Percentiles rank a stretch among this genome's conserved stretches.
Conservation (phyloP, 2,113 vertebrate species). For the Syngnathoides biaculeatus region DNA sequence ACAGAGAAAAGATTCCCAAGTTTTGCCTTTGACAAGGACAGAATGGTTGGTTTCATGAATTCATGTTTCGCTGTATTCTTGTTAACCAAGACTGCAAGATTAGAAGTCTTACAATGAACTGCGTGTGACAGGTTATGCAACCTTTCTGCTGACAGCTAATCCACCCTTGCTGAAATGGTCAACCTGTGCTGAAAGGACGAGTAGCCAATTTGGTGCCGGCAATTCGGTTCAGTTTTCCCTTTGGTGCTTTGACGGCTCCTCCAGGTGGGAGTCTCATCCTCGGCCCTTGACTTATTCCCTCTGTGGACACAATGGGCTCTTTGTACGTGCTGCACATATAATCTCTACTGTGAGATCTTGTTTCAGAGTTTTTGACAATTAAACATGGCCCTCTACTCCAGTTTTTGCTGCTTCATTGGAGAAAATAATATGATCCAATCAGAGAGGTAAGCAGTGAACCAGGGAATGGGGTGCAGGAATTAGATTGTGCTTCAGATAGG, state of each 20-base stretch:
- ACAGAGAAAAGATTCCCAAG: constrained; percentile 12
- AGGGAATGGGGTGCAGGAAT: constrained; percentile 62
- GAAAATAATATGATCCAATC: constrained; percentile 49
- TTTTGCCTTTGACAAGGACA: background rate
- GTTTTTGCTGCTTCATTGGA: constrained; percentile 42
- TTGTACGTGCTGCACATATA: constrained; percentile 45
- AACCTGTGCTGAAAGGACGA: constrained; percentile 57
- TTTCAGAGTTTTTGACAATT: constrained; percentile 50
- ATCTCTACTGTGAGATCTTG: constrained; percentile 43
- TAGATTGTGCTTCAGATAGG: constrained; percentile 67
- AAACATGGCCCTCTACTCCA: constrained; percentile 31
- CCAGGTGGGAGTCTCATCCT: constrained; percentile 56
- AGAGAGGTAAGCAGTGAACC: constrained; percentile 37
- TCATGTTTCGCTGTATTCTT: background rate
- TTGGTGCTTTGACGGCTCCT: constrained; percentile 52
- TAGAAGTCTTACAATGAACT: constrained; percentile 33
- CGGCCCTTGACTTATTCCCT: constrained; percentile 50
- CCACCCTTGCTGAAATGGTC: constrained; percentile 55
- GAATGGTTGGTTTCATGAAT: background rate
- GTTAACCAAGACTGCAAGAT: background rate
- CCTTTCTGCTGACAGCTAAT: constrained; percentile 33
- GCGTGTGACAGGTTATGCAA: constrained; percentile 37
- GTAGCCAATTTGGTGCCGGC: constrained; percentile 60
- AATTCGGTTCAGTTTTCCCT: constrained; percentile 59
- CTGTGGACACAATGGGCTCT: constrained; percentile 52